Conservation (phyloP, 2,888 invertebrate species). For the Eupithecia vulgata region DNA sequence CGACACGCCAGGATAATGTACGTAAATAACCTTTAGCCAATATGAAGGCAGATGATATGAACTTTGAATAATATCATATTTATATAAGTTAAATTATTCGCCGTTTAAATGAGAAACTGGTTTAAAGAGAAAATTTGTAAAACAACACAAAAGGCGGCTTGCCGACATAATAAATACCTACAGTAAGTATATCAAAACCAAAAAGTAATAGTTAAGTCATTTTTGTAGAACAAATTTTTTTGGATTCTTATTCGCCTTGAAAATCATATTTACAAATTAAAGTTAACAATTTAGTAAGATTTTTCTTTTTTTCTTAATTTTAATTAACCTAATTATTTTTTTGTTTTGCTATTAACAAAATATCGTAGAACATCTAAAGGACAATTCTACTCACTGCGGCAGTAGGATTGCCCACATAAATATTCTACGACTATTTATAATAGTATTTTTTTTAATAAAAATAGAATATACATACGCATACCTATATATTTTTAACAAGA, state of each 20-base stretch:
- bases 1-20: too few relatives aligned
- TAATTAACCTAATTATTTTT: neutral
- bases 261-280: conserved; percentile 27
- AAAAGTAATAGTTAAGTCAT: neutral
- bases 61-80: neutral
- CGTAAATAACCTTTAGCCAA: neutral
- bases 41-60: neutral
- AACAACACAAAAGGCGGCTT: conserved; percentile 1
- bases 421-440: neutral
- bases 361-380: neutral
- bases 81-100: neutral
- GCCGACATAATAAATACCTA: neutral
- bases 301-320: too few relatives aligned
- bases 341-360: neutral
- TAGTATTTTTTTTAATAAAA: neutral
- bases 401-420: neutral
- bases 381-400: neutral
- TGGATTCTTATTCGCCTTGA: neutral
- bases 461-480: neutral
- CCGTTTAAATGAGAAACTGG: neutral
- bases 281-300: conserved; percentile 70
- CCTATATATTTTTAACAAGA: too few relatives aligned
- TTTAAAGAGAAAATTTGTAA: neutral
- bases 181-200: neutral
- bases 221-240: too few relatives aligned